Percentiles rank a stretch among this genome's conserved stretches.
phyloP scores from a whole-genome alignment of 2,888 invertebrate genomes.

The Eurytoma californica region DNA sequence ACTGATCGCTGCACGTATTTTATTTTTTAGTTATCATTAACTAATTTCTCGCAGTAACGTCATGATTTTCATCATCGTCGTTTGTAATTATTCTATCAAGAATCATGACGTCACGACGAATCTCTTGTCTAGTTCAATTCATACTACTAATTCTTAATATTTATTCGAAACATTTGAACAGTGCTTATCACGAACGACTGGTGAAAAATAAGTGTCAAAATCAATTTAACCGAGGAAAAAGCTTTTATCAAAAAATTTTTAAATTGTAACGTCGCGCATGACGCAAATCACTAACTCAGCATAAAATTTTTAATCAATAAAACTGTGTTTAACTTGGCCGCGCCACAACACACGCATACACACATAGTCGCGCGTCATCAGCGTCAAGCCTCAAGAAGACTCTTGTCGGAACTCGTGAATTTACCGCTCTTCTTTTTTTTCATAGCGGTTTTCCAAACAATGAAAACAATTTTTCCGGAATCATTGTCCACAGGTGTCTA shows the following conservation, averaged over 20 bases:
- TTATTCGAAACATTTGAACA: too few relatives aligned
- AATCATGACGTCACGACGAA: too few relatives aligned
- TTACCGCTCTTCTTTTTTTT: constrained; percentile 3
- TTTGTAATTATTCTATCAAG: too few relatives aligned
- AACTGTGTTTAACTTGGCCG: constrained; percentile 12
- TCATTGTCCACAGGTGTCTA: not conserved
- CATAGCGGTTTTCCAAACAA: not conserved
- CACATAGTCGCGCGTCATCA: not conserved
- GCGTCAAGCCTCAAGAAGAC: constrained; percentile 29
- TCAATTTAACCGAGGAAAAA: not conserved
- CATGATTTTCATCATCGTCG: constrained; percentile 23
- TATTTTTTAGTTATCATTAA: constrained; percentile 13
- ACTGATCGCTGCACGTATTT: not conserved
- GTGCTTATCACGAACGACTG: too few relatives aligned
- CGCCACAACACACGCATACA: not conserved
- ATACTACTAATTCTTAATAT: too few relatives aligned
- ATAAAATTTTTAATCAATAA: constrained; percentile 47
- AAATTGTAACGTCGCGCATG: not conserved
- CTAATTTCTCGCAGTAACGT: constrained; percentile 21
- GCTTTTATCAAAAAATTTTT: not conserved
- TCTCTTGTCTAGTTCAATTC: not conserved
- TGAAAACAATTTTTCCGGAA: constrained; percentile 20
- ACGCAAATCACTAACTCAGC: constrained; percentile 28
- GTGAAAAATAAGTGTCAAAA: not conserved
- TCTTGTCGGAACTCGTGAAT: constrained; percentile 35